Evolutionary conservation across 2,797 vertebrate species (phyloP).

Genomic region (Brachymystax lenok): DNA sequence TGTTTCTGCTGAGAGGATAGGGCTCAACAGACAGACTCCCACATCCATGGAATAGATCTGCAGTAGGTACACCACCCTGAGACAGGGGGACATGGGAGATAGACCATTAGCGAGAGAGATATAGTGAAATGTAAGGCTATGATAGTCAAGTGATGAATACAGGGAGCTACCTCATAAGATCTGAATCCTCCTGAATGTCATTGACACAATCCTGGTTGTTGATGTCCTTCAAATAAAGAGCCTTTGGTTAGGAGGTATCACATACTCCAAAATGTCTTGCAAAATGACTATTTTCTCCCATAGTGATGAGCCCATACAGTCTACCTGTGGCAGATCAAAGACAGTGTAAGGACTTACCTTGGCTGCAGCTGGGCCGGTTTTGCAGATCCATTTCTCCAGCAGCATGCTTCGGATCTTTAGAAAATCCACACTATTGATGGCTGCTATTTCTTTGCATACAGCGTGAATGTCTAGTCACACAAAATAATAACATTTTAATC

Average conservation of each 20-base stretch:
- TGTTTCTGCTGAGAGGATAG: constrained; percentile 81
- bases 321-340: neutral
- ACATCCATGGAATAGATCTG: constrained; percentile 79
- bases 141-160: neutral
- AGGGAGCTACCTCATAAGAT: constrained; percentile 82
- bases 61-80: constrained; percentile 89
- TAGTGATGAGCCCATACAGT: neutral
- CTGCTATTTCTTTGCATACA: constrained; percentile 86
- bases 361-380: constrained; percentile 64
- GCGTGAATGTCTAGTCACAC: constrained; percentile 83
- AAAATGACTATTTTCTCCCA: neutral
- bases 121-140: neutral
- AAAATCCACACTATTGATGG: constrained; percentile 88
- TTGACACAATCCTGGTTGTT: constrained; percentile 71
- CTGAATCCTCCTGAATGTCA: constrained; percentile 83
- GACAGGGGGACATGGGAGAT: neutral
- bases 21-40: constrained; percentile 80
- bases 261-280: neutral
- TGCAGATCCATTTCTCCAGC: constrained; percentile 92
- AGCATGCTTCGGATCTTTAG: constrained; percentile 85
- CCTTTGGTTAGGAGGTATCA: neutral
- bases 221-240: constrained; percentile 64
- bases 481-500: too few relatives aligned
- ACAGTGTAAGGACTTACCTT: constrained; percentile 68
- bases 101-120: too few relatives aligned